Conservation (phyloP, 1,140 invertebrate genomes). For the Micrasema minimum region DNA sequence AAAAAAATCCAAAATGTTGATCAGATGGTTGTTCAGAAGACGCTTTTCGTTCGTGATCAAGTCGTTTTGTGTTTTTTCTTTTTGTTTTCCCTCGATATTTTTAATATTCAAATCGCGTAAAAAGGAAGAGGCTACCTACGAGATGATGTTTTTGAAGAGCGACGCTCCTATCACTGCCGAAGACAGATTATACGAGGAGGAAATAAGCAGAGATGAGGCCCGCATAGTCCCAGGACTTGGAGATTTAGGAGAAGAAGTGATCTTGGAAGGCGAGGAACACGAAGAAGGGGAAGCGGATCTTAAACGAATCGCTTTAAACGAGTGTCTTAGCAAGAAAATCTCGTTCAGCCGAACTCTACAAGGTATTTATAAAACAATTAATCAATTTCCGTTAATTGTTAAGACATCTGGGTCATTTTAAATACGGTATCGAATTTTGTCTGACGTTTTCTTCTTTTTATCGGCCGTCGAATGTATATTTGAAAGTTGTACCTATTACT, state of each 20-base stretch:
- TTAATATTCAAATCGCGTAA: slow-evolving; percentile 27
- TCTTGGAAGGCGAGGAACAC: slow-evolving; percentile 69
- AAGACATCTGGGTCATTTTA: neutral
- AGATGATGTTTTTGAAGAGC: slow-evolving; percentile 19
- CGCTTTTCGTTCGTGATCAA: slow-evolving; percentile 32
- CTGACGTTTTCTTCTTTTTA: too few relatives aligned
- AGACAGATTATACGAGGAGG: slow-evolving; percentile 37
- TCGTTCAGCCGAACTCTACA: slow-evolving; percentile 73
- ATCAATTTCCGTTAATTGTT: neutral
- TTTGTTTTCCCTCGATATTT: slow-evolving; percentile 22
- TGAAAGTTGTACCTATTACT: slow-evolving; percentile 6
- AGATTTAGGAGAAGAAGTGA: slow-evolving; percentile 72
- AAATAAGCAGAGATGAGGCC: slow-evolving; percentile 54
- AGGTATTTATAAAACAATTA: slow-evolving; percentile 16
- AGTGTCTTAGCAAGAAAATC: slow-evolving; percentile 83
- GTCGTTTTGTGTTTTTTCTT: slow-evolving; percentile 14
- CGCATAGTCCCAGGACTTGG: slow-evolving; percentile 67
- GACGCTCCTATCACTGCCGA: slow-evolving; percentile 20
- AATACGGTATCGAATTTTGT: neutral
- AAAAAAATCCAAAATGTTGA: slow-evolving; percentile 32
- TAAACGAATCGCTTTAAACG: slow-evolving; percentile 84
- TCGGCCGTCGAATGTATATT: neutral
- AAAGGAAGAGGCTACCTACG: slow-evolving; percentile 13
- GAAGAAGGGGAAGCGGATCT: slow-evolving; percentile 72
- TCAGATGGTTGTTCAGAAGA: slow-evolving; percentile 23